Evolutionary conservation across 1,140 invertebrate species (phyloP).

Genomic region (Magallana gigas): DNA sequence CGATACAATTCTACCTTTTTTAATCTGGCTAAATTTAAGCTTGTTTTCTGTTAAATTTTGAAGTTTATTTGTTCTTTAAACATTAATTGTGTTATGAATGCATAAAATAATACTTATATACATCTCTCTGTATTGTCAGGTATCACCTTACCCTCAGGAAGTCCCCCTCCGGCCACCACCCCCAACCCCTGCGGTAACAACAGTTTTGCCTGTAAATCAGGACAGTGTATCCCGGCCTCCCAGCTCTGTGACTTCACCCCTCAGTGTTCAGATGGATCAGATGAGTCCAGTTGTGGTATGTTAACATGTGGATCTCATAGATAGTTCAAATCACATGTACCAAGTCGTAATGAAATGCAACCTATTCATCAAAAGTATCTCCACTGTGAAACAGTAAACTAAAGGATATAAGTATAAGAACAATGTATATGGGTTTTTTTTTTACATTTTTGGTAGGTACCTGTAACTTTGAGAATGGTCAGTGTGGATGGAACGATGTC

Average conservation of each 20-base stretch:
- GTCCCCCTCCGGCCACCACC: constrained; percentile 61
- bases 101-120: no score
- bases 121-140: not conserved
- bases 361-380: no score
- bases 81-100: no score
- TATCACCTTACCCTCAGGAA: constrained; percentile 64
- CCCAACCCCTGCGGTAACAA: constrained; percentile 65
- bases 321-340: no score
- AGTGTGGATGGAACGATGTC: constrained; percentile 88
- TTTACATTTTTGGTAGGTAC: constrained; percentile 56
- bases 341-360: no score
- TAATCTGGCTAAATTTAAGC: no score
- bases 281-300: constrained; percentile 75
- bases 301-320: not conserved
- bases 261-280: constrained; percentile 77
- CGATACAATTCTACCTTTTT: no score
- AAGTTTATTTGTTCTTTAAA: no score
- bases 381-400: no score
- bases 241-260: constrained; percentile 84
- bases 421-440: not conserved
- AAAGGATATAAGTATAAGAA: no score
- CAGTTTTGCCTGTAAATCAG: constrained; percentile 62
- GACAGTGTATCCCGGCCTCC: constrained; percentile 66
- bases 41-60: no score
- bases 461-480: constrained; percentile 74